Evolutionary conservation across 2,888 invertebrate species (phyloP).

Genomic region (Eupithecia dodoneata): DNA sequence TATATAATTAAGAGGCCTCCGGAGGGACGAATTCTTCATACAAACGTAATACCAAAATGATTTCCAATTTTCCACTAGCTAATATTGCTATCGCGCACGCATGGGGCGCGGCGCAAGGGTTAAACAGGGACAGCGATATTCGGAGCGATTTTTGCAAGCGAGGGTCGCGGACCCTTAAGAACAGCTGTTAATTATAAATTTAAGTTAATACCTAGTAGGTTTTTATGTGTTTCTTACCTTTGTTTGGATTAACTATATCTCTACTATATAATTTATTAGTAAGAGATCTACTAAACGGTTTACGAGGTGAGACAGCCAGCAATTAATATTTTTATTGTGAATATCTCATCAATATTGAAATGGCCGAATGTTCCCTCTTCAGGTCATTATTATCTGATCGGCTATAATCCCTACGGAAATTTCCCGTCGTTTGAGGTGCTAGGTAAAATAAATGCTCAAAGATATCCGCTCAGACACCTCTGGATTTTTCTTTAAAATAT

Average conservation of each 20-base stretch:
- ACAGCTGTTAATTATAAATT: too few relatives aligned
- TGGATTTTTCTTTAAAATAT: conserved; percentile 3
- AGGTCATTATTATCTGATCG: conserved; percentile 61
- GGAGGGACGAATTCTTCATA: too few relatives aligned
- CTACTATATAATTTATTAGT: background rate
- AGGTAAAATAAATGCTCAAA: conserved; percentile 30
- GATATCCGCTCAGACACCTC: conserved; percentile 18
- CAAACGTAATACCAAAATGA: too few relatives aligned
- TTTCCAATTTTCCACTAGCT: too few relatives aligned
- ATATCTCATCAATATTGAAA: conserved; percentile 78
- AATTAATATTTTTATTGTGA: conserved; percentile 80
- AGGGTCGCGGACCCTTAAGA: too few relatives aligned
- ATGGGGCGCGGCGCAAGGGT: too few relatives aligned
- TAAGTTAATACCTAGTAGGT: too few relatives aligned
- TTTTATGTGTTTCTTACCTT: background rate
- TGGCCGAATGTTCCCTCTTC: conserved; percentile 61
- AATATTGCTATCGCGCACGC: too few relatives aligned
- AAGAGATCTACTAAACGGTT: conserved; percentile 56
- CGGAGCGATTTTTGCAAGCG: too few relatives aligned
- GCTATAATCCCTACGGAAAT: conserved; percentile 57
- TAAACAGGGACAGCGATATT: too few relatives aligned
- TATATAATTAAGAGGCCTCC: too few relatives aligned
- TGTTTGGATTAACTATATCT: background rate
- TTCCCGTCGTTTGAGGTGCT: conserved; percentile 45
- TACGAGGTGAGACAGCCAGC: conserved; percentile 66